Percentiles rank a stretch among this genome's conserved stretches.
Conservation (phyloP, 1,140 invertebrate genomes). For the Cyclina sinensis region DNA sequence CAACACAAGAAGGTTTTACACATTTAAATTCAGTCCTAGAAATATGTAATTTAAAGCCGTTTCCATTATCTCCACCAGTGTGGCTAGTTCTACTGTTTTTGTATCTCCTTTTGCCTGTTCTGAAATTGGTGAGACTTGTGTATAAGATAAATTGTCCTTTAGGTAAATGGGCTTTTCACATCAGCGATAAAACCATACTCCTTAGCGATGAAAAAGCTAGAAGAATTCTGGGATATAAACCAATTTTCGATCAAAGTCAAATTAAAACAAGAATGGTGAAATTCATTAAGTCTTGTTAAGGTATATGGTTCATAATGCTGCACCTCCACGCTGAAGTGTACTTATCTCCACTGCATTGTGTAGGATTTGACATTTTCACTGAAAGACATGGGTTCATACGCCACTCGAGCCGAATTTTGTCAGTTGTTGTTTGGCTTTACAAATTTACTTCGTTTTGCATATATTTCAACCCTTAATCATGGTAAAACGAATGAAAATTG, state of each 20-base stretch:
- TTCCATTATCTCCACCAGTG: neutral
- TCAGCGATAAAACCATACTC: neutral
- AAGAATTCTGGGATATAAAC: neutral
- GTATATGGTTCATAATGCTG: no score
- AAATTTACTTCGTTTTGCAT: no score
- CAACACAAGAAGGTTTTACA: neutral
- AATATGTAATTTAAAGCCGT: neutral
- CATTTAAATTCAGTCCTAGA: neutral
- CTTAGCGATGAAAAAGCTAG: neutral
- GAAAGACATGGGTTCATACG: no score
- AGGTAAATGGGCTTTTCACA: neutral
- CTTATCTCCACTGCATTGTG: no score
- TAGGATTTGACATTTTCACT: no score
- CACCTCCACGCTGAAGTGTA: no score
- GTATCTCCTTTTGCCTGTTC: neutral
- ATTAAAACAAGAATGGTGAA: neutral
- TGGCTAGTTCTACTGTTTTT: neutral
- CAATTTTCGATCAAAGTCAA: neutral
- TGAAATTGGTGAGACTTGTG: neutral
- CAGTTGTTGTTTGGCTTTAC: no score
- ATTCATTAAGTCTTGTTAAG: slow-evolving; percentile 31
- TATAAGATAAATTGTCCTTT: neutral
- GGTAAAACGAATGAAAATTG: no score
- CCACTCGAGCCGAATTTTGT: no score
- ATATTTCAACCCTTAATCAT: no score